Conservation (phyloP, 2,113 vertebrate genomes). For the Cephalopholis sonnerati region DNA sequence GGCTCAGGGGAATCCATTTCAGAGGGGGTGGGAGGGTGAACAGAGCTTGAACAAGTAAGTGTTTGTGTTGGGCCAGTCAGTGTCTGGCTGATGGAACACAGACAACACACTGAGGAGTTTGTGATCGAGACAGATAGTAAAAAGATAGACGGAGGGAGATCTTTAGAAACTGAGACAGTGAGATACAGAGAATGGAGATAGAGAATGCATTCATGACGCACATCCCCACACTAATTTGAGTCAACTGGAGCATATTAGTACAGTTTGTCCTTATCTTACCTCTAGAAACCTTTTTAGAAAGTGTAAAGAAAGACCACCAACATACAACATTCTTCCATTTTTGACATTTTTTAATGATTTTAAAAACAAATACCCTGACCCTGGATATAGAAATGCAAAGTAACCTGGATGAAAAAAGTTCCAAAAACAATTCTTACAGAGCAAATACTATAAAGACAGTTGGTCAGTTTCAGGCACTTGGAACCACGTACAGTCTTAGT, state of each 20-base stretch:
- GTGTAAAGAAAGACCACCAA: slow-evolving; percentile 63
- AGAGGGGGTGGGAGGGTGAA: slow-evolving; percentile 2
- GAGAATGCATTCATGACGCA: slow-evolving; percentile 26
- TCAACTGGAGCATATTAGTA: slow-evolving; percentile 14
- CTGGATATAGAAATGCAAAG: slow-evolving; percentile 73
- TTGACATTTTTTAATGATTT: slow-evolving; percentile 66
- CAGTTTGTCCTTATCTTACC: slow-evolving; percentile 1
- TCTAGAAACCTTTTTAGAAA: background rate
- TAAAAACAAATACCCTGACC: slow-evolving; percentile 74
- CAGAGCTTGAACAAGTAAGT: slow-evolving; percentile 60
- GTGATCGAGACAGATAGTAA: slow-evolving; percentile 33
- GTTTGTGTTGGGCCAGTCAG: slow-evolving; percentile 61
- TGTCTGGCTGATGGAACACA: slow-evolving; percentile 53
- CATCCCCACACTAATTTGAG: slow-evolving; percentile 23
- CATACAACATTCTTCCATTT: slow-evolving; percentile 11
- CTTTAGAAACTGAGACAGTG: slow-evolving; percentile 18
- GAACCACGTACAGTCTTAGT: slow-evolving; percentile 73
- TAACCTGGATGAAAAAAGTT: slow-evolving; percentile 70
- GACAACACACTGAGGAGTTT: slow-evolving; percentile 46
- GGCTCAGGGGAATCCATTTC: slow-evolving; percentile 49
- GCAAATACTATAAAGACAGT: slow-evolving; percentile 64
- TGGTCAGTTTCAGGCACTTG: slow-evolving; percentile 80
- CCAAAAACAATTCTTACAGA: slow-evolving; percentile 67
- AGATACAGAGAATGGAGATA: slow-evolving; percentile 32
- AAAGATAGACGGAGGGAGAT: slow-evolving; percentile 26